Percentiles rank a stretch among this genome's conserved stretches.
These are phyloP conservation scores for Felis catus DNA, from an alignment of 2,113 vertebrate genomes.

Conservation along the genomic window F.catus_Fca126_mat1.0 CM031421.1:29648501-29649000, in stretches of 20 bases:
- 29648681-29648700: neutral
- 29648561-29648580: too few relatives aligned
- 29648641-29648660: neutral
- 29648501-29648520: neutral
- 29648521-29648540: neutral
- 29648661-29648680: accelerated
- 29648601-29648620: too few relatives aligned
- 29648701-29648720: too few relatives aligned
- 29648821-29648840: neutral
- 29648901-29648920: accelerated
- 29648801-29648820: too few relatives aligned
- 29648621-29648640: neutral
- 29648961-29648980: neutral
- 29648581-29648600: too few relatives aligned
- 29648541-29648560: neutral
- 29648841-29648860: neutral
- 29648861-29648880: neutral
- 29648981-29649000: too few relatives aligned
- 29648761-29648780: neutral
- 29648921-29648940: too few relatives aligned
- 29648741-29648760: neutral
- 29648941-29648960: too few relatives aligned
- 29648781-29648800: neutral
- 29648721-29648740: neutral
- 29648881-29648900: neutral